These are phyloP conservation scores for Anas georgica DNA, from an alignment of 2,797 vertebrate species.

Conservation along the genomic window DNA sequence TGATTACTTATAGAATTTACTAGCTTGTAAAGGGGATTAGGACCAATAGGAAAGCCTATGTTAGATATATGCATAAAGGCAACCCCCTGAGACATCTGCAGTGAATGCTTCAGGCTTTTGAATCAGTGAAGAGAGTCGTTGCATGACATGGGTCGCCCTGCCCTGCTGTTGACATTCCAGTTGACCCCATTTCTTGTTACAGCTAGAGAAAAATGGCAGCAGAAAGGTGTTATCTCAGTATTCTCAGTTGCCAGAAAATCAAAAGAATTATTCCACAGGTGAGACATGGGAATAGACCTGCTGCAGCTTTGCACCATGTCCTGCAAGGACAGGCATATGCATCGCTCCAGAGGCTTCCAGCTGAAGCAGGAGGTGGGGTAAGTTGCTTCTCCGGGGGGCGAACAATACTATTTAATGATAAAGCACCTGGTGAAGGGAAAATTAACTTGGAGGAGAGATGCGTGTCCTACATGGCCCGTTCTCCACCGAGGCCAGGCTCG, in stretches of 20 bases:
- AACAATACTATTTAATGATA: not conserved
- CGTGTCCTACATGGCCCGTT: constrained; percentile 1
- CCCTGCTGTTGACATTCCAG: not conserved
- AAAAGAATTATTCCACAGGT: not conserved
- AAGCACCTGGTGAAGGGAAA: not conserved
- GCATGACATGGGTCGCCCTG: not conserved
- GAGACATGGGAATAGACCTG: rapidly evolving
- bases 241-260: not conserved
- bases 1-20: not conserved
- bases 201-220: not conserved
- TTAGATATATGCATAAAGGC: not conserved
- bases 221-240: not conserved
- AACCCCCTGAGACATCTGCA: not conserved
- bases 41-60: not conserved
- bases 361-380: not conserved
- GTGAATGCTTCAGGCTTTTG: not conserved
- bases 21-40: not conserved
- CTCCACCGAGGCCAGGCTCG: not conserved
- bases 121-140: not conserved
- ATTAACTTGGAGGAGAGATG: constrained; percentile 22
- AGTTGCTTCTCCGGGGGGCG: not conserved
- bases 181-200: not conserved
- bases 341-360: not conserved
- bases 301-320: rapidly evolving
- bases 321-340: not conserved